These are phyloP conservation scores for Cosmia pyralina DNA, from an alignment of 2,888 invertebrate genomes.

Conservation along the genomic window DNA sequence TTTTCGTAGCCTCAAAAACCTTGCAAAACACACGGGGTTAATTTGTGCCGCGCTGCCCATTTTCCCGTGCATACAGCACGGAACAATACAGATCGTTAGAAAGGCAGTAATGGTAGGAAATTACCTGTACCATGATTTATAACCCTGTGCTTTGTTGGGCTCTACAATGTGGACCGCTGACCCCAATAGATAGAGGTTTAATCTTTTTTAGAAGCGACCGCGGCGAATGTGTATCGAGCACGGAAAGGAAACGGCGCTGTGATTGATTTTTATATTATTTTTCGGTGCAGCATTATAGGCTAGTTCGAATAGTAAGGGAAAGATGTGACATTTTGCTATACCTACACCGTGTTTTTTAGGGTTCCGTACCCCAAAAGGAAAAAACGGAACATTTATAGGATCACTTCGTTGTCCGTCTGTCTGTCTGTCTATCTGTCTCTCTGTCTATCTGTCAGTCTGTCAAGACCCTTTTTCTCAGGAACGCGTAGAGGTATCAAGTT, in stretches of 20 bases:
- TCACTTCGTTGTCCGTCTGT: too few relatives aligned
- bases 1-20: slow-evolving; percentile 37
- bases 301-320: neutral
- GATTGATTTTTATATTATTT: slow-evolving; percentile 56
- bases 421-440: too few relatives aligned
- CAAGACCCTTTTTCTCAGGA: too few relatives aligned
- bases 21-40: slow-evolving; percentile 55
- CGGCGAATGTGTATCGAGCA: slow-evolving; percentile 54
- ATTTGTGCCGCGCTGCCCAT: slow-evolving; percentile 63
- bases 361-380: too few relatives aligned
- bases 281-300: slow-evolving; percentile 24
- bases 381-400: too few relatives aligned
- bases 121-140: slow-evolving; percentile 86
- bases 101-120: slow-evolving; percentile 83
- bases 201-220: slow-evolving; percentile 73
- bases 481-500: too few relatives aligned
- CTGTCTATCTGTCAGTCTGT: too few relatives aligned
- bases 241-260: slow-evolving; percentile 49
- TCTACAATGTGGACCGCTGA: slow-evolving; percentile 75
- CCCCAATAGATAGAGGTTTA: slow-evolving; percentile 81
- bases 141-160: slow-evolving; percentile 72
- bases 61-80: slow-evolving; percentile 69
- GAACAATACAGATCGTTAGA: slow-evolving; percentile 84
- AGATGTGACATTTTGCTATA: neutral
- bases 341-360: too few relatives aligned